Evolutionary conservation across 2,888 invertebrate species (phyloP).

Genomic region (Drosophila kuntzei): DNA sequence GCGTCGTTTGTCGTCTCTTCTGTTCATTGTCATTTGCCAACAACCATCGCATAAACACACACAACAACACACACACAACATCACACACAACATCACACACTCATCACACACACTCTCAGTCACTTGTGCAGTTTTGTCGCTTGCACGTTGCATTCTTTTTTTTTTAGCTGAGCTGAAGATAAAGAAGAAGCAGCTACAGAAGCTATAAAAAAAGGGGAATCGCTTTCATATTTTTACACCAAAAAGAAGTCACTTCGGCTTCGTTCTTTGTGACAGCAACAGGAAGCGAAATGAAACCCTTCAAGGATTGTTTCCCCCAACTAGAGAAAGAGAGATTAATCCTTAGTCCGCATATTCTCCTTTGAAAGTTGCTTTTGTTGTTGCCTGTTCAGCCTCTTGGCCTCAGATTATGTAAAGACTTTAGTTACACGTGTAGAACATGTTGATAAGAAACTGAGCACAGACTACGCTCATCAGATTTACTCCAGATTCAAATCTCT

Average conservation of each 20-base stretch:
- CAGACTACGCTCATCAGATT: background rate
- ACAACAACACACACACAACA: conserved; percentile 21
- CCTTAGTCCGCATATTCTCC: conserved; percentile 27
- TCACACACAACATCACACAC: conserved; percentile 16
- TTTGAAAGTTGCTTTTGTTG: conserved; percentile 32
- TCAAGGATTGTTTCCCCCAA: conserved; percentile 52
- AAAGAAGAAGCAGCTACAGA: conserved; percentile 5
- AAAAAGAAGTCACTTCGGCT: conserved; percentile 7
- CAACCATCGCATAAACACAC: conserved; percentile 29
- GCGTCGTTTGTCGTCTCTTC: conserved; percentile 22
- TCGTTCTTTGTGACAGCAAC: conserved; percentile 22
- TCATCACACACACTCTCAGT: conserved; percentile 7
- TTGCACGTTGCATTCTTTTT: conserved; percentile 55
- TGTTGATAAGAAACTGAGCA: background rate
- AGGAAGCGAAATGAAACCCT: conserved; percentile 55
- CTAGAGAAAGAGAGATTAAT: background rate
- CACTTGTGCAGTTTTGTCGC: conserved; percentile 45
- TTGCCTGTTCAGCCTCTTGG: conserved; percentile 32
- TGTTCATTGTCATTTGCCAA: conserved; percentile 63
- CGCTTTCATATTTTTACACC: conserved; percentile 40
- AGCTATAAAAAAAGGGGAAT: conserved; percentile 13
- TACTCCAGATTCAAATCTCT: background rate
- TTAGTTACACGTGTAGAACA: conserved; percentile 3
- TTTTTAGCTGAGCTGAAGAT: conserved; percentile 4
- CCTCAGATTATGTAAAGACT: conserved; percentile 12